phyloP scores from a whole-genome alignment of 2,888 invertebrate genomes.

The Sacculina carcini region DNA sequence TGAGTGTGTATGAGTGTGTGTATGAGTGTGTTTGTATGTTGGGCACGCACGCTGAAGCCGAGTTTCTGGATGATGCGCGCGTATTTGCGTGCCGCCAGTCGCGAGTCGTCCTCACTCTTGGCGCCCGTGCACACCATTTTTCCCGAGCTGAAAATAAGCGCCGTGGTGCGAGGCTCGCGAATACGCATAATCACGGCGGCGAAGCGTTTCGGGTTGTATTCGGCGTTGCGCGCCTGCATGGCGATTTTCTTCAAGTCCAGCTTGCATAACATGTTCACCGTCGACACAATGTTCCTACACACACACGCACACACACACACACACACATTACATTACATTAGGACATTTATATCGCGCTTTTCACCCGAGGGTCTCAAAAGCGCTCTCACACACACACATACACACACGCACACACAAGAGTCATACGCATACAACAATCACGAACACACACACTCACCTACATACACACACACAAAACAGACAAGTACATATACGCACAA shows the following conservation, averaged over 20 bases:
- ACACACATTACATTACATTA: conserved; percentile 5
- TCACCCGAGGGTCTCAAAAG: no score
- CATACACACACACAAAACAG: no score
- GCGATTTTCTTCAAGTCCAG: conserved; percentile 91
- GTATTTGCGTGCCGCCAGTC: conserved; percentile 51
- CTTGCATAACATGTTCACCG: conserved; percentile 83
- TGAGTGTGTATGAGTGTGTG: no score
- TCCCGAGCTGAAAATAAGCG: conserved; percentile 34
- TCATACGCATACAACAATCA: no score
- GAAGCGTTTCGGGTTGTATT: conserved; percentile 97
- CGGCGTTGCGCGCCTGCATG: conserved; percentile 88
- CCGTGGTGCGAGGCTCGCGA: conserved; percentile 52
- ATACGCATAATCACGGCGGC: conserved; percentile 93
- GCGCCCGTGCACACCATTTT: conserved; percentile 73
- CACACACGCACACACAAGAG: no score
- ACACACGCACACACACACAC: not conserved
- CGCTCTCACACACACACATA: no score
- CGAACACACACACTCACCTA: no score
- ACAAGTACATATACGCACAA: no score
- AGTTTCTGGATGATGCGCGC: conserved; percentile 55
- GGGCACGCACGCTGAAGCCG: conserved; percentile 34
- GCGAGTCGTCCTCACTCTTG: conserved; percentile 51
- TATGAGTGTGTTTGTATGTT: no score
- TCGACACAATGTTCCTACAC: conserved; percentile 83
- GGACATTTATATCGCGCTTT: conserved; percentile 6